Evolutionary conservation across 2,888 invertebrate genomes (phyloP).

Genomic region (Limnephilus rhombicus): DNA sequence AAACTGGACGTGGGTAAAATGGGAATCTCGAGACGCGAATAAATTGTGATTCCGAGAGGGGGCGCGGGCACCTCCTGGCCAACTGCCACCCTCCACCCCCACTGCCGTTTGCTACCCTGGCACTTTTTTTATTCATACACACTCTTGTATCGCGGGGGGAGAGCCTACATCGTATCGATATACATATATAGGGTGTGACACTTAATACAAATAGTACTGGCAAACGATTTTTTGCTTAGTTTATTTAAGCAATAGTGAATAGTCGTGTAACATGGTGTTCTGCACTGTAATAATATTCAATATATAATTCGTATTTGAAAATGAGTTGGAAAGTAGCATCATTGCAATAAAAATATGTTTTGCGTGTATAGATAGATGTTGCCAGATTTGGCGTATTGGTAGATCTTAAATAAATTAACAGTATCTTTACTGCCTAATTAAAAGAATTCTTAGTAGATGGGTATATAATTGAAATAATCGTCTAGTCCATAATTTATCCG

Average conservation of each 20-base stretch:
- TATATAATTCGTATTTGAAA: too few relatives aligned
- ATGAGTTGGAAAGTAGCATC: too few relatives aligned
- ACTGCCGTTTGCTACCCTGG: constrained; percentile 16
- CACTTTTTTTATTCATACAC: constrained; percentile 56
- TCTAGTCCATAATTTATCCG: too few relatives aligned
- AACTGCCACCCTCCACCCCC: not conserved
- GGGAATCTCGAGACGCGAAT: constrained; percentile 66
- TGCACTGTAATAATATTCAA: too few relatives aligned
- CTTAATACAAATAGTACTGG: not conserved
- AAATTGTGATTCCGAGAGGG: constrained; percentile 64
- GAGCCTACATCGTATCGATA: not conserved
- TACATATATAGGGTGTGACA: not conserved
- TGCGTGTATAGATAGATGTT: too few relatives aligned
- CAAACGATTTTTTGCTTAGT: not conserved
- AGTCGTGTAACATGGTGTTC: too few relatives aligned
- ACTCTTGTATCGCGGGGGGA: not conserved
- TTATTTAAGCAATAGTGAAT: not conserved
- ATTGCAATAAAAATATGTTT: too few relatives aligned
- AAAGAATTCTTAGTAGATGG: too few relatives aligned
- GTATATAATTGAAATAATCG: too few relatives aligned
- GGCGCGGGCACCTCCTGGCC: constrained; percentile 44
- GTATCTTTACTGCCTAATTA: too few relatives aligned
- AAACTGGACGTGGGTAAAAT: constrained; percentile 66
- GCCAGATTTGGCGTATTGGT: too few relatives aligned
- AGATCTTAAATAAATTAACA: too few relatives aligned